Percentiles rank a stretch among this genome's conserved stretches.
Evolutionary conservation across 2,888 invertebrate genomes (phyloP).

Genomic region (Anarsia innoxiella): DNA sequence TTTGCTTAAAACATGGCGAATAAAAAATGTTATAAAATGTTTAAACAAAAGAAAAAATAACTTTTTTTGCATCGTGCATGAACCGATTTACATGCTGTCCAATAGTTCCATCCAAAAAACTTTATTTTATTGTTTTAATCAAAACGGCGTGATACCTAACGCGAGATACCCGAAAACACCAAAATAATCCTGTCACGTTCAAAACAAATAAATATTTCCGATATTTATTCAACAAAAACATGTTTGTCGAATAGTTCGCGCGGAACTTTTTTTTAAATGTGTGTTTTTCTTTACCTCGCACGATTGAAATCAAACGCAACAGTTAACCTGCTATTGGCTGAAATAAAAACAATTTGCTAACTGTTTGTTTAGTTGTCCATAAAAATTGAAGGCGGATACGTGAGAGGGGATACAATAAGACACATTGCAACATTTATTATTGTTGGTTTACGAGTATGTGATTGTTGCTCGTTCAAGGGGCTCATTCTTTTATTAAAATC

Average conservation of each 20-base stretch:
- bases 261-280: background rate
- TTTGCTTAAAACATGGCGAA: too few species aligned
- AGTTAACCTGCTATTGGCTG: slow-evolving; percentile 1
- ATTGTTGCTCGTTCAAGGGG: too few species aligned
- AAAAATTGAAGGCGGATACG: slow-evolving; percentile 11
- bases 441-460: too few species aligned
- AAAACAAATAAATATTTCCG: background rate
- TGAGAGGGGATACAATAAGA: slow-evolving; percentile 2
- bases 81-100: too few species aligned
- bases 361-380: slow-evolving; percentile 14
- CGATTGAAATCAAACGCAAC: background rate
- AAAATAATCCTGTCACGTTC: background rate
- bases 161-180: background rate
- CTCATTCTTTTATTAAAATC: too few species aligned
- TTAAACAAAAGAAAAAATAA: too few species aligned
- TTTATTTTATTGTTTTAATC: too few species aligned
- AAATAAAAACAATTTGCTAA: slow-evolving; percentile 14
- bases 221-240: slow-evolving; percentile 6
- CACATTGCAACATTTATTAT: too few species aligned
- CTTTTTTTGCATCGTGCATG: too few species aligned
- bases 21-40: too few species aligned
- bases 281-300: background rate
- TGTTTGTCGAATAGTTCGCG: slow-evolving; percentile 4
- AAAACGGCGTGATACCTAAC: too few species aligned
- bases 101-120: too few species aligned